Conservation (phyloP, 2,888 invertebrate species). For the Palloptera scutellata region DNA sequence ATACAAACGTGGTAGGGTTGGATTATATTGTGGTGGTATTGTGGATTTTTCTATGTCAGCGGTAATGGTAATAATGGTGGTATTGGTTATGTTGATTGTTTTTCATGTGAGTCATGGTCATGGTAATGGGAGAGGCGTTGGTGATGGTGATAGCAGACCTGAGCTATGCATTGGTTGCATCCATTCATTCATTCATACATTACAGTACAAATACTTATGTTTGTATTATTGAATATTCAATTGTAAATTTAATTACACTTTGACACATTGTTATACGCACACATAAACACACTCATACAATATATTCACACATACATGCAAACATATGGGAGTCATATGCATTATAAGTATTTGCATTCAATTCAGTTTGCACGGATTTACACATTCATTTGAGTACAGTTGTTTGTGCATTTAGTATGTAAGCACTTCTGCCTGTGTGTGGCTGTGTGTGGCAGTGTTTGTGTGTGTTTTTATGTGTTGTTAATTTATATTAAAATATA, state of each 20-base stretch:
- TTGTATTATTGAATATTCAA: background rate
- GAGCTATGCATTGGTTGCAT: background rate
- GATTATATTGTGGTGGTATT: too few species aligned
- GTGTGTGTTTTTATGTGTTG: conserved; percentile 15
- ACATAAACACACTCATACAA: background rate
- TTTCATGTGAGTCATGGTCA: too few species aligned
- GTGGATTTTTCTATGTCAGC: too few species aligned
- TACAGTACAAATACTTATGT: background rate
- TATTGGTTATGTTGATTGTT: too few species aligned
- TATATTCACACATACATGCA: background rate
- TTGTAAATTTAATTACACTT: conserved; percentile 5
- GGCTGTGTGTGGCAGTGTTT: too few species aligned
- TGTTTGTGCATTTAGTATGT: conserved; percentile 6
- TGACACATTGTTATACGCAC: conserved; percentile 2
- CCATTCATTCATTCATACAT: background rate
- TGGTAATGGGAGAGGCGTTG: too few species aligned
- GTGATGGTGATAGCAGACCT: background rate
- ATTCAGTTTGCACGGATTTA: background rate
- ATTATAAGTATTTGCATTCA: conserved; percentile 6
- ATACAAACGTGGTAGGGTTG: too few species aligned
- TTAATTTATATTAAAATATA: conserved; percentile 15
- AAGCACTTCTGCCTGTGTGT: background rate
- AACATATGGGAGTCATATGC: background rate
- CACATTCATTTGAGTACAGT: conserved; percentile 1
- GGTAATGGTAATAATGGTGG: too few species aligned